Base-by-base conservation (phyloP, 2,113 vertebrate genomes). In the Todiramphus chloris region DNA sequence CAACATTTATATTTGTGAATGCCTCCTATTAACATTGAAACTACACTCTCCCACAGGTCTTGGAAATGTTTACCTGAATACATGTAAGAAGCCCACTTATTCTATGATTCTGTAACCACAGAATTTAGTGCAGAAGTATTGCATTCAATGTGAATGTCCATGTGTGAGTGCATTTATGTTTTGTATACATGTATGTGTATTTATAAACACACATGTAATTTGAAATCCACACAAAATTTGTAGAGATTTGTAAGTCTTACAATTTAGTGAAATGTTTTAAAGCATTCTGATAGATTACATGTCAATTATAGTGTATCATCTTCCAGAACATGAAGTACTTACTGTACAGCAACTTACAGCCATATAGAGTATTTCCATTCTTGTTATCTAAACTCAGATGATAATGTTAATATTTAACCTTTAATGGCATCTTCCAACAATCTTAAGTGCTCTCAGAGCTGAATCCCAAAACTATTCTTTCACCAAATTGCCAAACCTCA, bases 71-170 rank as follows among this genome's bases (percentile, higher is more conserved):
- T 21, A 53, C 11, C 48, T 56, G 15, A 16, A 53, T 20, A 13
- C 20, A 15, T 4, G 1, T 8, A 24, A 35, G n/a, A 7, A 63
- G 19, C 5, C 13, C 53, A 75, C 27, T 8, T 79, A 55, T 6
- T 73, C 59, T 41, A 11, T 20, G 30, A 37, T 28, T 60, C 37
- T 70, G n/a, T 44, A 80, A 24, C 24, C 41, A 77, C 25, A 58
- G 17, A 62, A 79, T 33, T 60, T 63, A 16, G 43, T 1, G 0
- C 5, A 0, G 11, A 43, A 60, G 6, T 67, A 60, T 55, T 24
- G 56, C 28, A 7, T 62, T 60, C 35, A 84, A 77, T 33, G 43
- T 19, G 6, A 62, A 67, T 19, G 10, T 43, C 18, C 35, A 53
- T 1, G 1, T 33, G 10, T 33, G 15, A 51, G 9, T 51, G 53